phyloP scores from a whole-genome alignment of 2,113 vertebrate species.

The Sinocyclocheilus maitianheensis region DNA sequence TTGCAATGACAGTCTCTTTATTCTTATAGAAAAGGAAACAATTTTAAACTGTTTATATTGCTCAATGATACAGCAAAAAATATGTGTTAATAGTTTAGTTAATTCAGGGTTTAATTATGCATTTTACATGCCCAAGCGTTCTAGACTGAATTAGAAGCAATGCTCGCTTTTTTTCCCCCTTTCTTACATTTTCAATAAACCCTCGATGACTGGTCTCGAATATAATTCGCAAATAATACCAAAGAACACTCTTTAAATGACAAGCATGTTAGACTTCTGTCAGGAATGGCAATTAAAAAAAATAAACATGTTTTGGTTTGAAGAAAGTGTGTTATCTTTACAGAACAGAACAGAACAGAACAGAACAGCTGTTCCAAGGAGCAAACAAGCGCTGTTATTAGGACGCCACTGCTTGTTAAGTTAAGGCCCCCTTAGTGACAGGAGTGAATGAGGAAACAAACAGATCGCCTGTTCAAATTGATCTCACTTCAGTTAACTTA shows the following conservation, averaged over 20 bases:
- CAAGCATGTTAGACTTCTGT: background rate
- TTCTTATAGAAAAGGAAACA: background rate
- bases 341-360: background rate
- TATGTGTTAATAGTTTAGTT: background rate
- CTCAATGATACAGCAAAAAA: background rate
- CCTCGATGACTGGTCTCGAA: background rate
- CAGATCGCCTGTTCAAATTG: conserved; percentile 48
- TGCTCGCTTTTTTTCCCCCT: background rate
- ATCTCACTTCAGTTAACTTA: background rate
- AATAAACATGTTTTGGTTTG: conserved; percentile 13
- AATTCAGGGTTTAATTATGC: background rate
- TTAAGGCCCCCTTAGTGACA: conserved; percentile 19
- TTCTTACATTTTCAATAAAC: background rate
- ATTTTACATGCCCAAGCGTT: background rate
- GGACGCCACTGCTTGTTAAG: conserved; percentile 44
- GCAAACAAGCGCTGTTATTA: conserved; percentile 33
- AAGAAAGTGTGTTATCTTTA: conserved; percentile 20
- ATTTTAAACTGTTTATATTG: background rate
- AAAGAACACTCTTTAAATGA: background rate
- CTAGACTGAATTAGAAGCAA: background rate
- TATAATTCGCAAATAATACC: background rate
- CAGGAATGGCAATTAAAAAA: background rate
- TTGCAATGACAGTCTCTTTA: conserved; percentile 6
- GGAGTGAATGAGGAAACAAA: conserved; percentile 18
- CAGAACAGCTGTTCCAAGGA: background rate